These are phyloP conservation scores for Drosophila watanabei DNA, from an alignment of 1,140 invertebrate species.

Conservation along the genomic window DNA sequence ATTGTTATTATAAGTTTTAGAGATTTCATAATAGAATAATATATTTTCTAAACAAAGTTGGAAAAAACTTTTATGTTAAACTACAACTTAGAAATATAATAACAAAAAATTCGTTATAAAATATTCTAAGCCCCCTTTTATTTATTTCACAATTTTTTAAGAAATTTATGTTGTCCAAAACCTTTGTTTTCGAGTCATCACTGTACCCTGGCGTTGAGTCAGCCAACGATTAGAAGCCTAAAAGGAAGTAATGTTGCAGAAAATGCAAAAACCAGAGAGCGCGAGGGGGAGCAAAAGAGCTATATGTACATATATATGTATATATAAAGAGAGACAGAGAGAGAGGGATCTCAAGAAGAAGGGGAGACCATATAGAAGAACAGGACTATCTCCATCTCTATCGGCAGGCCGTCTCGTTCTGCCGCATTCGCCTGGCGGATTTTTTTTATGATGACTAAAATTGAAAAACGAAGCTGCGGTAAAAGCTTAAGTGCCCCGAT, in stretches of 20 bases:
- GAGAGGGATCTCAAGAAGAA: background rate
- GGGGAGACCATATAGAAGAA: conserved; percentile 56
- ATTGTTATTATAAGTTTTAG: no score
- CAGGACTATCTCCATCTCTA: conserved; percentile 40
- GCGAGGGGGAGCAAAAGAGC: conserved; percentile 8
- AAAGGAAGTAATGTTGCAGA: conserved; percentile 85
- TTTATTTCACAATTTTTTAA: no score
- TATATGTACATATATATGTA: background rate
- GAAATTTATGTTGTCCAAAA: accelerated
- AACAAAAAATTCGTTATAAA: no score
- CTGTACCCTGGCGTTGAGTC: conserved; percentile 58
- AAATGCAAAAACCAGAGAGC: conserved; percentile 60
- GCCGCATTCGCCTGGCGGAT: conserved; percentile 31
- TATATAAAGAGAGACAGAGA: background rate
- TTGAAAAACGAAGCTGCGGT: conserved; percentile 70
- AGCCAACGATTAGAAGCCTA: conserved; percentile 82
- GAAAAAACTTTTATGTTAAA: no score
- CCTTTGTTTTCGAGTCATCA: conserved; percentile 20
- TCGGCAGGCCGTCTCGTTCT: conserved; percentile 20
- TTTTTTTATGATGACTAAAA: conserved; percentile 79
- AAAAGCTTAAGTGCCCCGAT: conserved; percentile 54
- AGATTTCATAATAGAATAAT: no score
- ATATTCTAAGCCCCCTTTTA: no score
- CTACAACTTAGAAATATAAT: no score
- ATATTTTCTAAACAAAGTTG: no score